Base-by-base conservation (phyloP, 2,113 vertebrate species). In the Eptatretus burgeri region DNA sequence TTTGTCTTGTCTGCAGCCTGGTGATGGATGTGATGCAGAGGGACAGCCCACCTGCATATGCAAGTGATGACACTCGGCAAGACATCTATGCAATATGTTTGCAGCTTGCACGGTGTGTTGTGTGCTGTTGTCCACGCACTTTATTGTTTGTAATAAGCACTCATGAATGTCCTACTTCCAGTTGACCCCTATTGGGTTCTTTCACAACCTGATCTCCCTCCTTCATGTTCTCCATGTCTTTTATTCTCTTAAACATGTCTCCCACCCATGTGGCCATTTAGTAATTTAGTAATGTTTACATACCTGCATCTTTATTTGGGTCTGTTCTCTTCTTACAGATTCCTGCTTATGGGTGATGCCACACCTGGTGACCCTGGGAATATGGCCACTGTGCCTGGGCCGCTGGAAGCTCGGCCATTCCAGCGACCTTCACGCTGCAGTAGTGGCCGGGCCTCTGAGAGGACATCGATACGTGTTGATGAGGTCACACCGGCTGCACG, bases 21-120 rank as follows among this genome's bases (percentile, higher is more conserved):
- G 91, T 98, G 74, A 89, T 98, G 67, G 95, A 93, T 70, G 91
- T 98, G 60, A 96, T 98, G 91, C 89, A 98, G 75, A 82, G 88
- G 72, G 91, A 98, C 67, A 94, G 89, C 65, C 89, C 95, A 67
- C 89, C 91, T 14, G 82, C 89, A 51, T 89, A 96, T 74, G 89
- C 94, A 51, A 89, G 95, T 75, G 95, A 96, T 67, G 91, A 98
- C 74, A 98, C 89, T 65, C 79, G 89, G 70, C 91, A 98, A 69
- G 91, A 89, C 49, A 87, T 98, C 69, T 96, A 96, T 67, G 95
- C 89, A 52, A 98, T 96, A 73, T 98, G 91, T 69, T 79, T 98
- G 14, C 91, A 98, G 60, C 75, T 98, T 66, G 91, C 91, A 71
- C 85, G 89, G 89, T 95, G 67, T 51, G 63, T 50, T 8, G 52